Base-by-base conservation (phyloP, 1,140 invertebrate genomes). In the Oncopeltus fasciatus region DNA sequence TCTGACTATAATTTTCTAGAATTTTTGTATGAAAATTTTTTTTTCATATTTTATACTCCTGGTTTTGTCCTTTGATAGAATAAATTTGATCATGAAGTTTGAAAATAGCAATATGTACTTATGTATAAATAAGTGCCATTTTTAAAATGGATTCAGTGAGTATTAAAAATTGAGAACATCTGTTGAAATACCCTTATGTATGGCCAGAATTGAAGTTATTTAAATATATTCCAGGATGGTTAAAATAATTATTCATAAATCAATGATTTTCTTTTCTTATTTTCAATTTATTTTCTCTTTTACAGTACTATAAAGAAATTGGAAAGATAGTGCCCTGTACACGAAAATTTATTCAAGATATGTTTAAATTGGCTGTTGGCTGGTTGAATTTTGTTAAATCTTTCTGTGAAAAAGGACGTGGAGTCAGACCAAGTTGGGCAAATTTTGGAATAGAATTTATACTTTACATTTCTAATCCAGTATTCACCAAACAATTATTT, bases 361-460 rank as follows among this genome's bases (percentile, higher is more conserved):
- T 91, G 51, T 81, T 92, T 0, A 73, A 78, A 53, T 92, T 93
- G 74, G 87, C 90, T 2, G 77, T 82, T 63, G 78, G 87, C 67
- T 95, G 91, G 91, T 93, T 93, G 86, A 77, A 79, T 43, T 94
- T 93, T 73, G 88, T 90, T 0, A 80, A 81, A 64, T 81, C 84
- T 65, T 78, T 85, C 28, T 94, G 89, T 71, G 90, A 93, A 70
- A 75, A 83, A 47, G 91, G 91, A 0, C 75, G 88, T 51, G 90
- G 91, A 1, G 75, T 87, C 64, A 77, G 88, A 64, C 90, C 91
- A 0, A 78, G 88, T 70, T 93, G 88, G 88, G 88, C 88, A 8
- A 83, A 83, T 70, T 84, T 89, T 69, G 91, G 91, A 1, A 70
- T 94, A 20, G 90, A 94, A 66, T 94, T 91, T 73, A 73, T 95